Conservation (phyloP, 1,140 invertebrate genomes). For the Trichoplusia ni region DNA sequence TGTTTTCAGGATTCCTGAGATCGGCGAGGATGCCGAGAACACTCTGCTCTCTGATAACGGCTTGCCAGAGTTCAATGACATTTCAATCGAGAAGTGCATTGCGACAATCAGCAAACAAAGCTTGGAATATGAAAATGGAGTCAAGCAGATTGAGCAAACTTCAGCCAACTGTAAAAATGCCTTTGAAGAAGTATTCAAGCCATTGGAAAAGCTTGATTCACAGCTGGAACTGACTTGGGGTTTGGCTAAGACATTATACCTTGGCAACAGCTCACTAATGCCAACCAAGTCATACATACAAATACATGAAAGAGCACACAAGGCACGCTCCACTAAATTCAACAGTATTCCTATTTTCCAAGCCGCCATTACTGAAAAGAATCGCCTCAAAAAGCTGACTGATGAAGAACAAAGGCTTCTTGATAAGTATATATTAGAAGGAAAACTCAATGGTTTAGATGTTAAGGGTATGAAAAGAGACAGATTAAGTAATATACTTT, state of each 20-base stretch:
- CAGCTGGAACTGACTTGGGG: slow-evolving; percentile 93
- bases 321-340: slow-evolving; percentile 85
- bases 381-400: slow-evolving; percentile 82
- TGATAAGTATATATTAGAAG: slow-evolving; percentile 91
- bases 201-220: slow-evolving; percentile 87
- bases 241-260: slow-evolving; percentile 90
- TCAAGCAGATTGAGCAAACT: slow-evolving; percentile 85
- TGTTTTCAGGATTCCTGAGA: slow-evolving; percentile 91
- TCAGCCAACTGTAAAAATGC: slow-evolving; percentile 82
- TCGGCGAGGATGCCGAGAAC: slow-evolving; percentile 91
- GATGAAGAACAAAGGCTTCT: slow-evolving; percentile 88
- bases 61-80: slow-evolving; percentile 89
- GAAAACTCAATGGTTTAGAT: slow-evolving; percentile 89
- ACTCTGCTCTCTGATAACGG: slow-evolving; percentile 87
- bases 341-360: slow-evolving; percentile 86
- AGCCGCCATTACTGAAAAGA: slow-evolving; percentile 84
- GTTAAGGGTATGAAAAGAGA: slow-evolving; percentile 73
- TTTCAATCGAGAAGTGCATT: slow-evolving; percentile 92
- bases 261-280: slow-evolving; percentile 91
- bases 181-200: slow-evolving; percentile 88
- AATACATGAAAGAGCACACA: slow-evolving; percentile 87
- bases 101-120: slow-evolving; percentile 91
- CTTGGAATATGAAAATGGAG: slow-evolving; percentile 90
- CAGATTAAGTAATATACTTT: slow-evolving; percentile 76
- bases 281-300: slow-evolving; percentile 88